A percentile compares a stretch with the other conserved stretches of the same genome.
Evolutionary conservation across 2,113 vertebrate species (phyloP).

Genomic region (Coptodon rendalli): DNA sequence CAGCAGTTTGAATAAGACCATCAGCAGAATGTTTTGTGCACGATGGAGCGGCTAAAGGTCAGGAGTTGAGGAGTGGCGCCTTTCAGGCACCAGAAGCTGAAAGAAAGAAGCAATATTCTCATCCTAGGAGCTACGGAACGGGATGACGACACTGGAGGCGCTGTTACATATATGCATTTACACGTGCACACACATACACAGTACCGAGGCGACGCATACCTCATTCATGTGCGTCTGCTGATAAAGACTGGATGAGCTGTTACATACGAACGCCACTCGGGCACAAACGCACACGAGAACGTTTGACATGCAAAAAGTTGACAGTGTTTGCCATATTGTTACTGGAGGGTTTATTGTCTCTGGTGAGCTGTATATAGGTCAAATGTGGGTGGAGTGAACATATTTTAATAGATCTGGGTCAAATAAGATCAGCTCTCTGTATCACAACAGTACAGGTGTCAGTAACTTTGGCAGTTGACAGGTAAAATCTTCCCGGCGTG

Average conservation of each 20-base stretch:
- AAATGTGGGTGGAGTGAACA: neutral
- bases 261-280: slow-evolving; percentile 1
- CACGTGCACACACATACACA: neutral
- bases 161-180: slow-evolving; percentile 60
- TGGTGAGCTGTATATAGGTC: slow-evolving; percentile 53
- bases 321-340: slow-evolving; percentile 42
- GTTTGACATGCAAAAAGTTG: neutral
- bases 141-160: slow-evolving; percentile 37
- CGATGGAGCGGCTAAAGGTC: neutral
- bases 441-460: neutral
- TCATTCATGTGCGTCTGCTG: neutral
- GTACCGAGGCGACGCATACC: slow-evolving; percentile 1
- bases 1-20: slow-evolving; percentile 28
- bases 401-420: neutral
- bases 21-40: slow-evolving; percentile 4
- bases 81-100: neutral
- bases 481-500: neutral
- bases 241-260: slow-evolving; percentile 40
- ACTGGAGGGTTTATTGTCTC: slow-evolving; percentile 22
- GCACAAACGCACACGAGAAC: neutral
- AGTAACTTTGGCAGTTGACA: neutral
- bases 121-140: neutral
- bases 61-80: neutral
- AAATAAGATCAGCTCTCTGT: neutral
- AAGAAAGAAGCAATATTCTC: slow-evolving; percentile 53